Conservation (phyloP, 2,113 vertebrate species). For the Tamias sibiricus region DNA sequence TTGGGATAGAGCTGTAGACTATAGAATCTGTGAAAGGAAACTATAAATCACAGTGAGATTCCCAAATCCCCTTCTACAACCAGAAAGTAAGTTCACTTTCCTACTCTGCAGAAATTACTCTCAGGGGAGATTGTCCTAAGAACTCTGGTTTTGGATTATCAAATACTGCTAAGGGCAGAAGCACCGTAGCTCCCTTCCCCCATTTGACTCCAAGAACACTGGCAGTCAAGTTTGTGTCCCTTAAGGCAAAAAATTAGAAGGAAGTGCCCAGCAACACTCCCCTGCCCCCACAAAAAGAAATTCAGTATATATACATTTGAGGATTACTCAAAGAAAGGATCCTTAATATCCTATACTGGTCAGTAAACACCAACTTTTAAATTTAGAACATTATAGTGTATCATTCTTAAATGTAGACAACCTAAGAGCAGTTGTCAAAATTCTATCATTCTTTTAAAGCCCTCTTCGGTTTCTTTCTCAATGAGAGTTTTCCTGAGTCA, state of each 20-base stretch:
- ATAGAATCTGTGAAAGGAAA: neutral
- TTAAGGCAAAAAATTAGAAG: neutral
- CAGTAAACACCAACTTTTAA: neutral
- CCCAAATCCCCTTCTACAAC: neutral
- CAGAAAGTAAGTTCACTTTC: neutral
- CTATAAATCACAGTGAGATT: neutral
- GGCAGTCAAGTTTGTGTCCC: neutral
- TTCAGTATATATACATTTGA: neutral
- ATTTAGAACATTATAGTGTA: neutral
- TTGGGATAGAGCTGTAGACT: neutral
- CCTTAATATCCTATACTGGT: neutral
- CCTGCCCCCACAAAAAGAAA: neutral
- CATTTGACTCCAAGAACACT: neutral
- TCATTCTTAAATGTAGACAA: neutral
- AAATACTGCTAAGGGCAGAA: slow-evolving; percentile 12
- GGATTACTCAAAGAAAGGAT: neutral
- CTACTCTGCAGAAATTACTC: neutral
- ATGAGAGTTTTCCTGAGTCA: neutral
- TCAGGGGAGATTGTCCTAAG: neutral
- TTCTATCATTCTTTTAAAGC: neutral
- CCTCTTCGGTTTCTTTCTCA: neutral
- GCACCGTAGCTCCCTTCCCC: neutral
- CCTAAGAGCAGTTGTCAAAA: neutral
- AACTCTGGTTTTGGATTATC: neutral
- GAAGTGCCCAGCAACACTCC: neutral